Conservation (phyloP, 2,113 vertebrate species). For the Fregata magnificens region DNA sequence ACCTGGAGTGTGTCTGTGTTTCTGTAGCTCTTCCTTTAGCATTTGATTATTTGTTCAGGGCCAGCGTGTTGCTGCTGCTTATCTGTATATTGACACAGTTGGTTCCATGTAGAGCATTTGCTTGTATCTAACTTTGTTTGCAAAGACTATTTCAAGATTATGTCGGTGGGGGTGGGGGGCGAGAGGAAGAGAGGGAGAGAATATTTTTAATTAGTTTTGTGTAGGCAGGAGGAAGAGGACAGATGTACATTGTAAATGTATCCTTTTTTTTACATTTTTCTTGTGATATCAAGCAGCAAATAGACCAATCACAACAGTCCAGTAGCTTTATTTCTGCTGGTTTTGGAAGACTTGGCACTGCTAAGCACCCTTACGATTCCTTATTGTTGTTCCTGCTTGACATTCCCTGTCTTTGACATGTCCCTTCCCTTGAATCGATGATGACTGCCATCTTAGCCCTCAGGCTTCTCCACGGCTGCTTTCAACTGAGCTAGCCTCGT, state of each 20-base stretch:
- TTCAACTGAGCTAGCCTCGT: constrained; percentile 10
- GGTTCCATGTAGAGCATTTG: background rate
- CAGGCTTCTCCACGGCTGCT: constrained; percentile 47
- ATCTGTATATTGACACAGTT: constrained; percentile 19
- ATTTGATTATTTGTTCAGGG: background rate
- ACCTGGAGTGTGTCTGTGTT: background rate
- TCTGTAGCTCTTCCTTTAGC: background rate
- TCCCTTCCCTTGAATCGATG: constrained; percentile 49
- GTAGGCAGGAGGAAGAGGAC: constrained; percentile 23
- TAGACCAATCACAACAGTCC: background rate
- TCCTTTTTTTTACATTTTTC: background rate
- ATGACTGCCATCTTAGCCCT: constrained; percentile 58
- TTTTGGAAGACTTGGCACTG: constrained; percentile 21
- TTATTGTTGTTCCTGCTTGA: constrained; percentile 48
- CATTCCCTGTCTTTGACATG: constrained; percentile 61
- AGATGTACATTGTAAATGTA: background rate
- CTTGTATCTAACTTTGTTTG: constrained; percentile 38
- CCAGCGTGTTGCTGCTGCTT: background rate
- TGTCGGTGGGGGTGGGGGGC: background rate
- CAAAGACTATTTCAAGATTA: constrained; percentile 36
- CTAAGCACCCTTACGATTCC: background rate
- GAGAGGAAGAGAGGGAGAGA: constrained; percentile 10
- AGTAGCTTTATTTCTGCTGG: background rate
- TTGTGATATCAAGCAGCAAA: constrained; percentile 45
- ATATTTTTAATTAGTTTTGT: constrained; percentile 56